Conservation (phyloP, 1,140 invertebrate genomes). For the Cydia fagiglandana region DNA sequence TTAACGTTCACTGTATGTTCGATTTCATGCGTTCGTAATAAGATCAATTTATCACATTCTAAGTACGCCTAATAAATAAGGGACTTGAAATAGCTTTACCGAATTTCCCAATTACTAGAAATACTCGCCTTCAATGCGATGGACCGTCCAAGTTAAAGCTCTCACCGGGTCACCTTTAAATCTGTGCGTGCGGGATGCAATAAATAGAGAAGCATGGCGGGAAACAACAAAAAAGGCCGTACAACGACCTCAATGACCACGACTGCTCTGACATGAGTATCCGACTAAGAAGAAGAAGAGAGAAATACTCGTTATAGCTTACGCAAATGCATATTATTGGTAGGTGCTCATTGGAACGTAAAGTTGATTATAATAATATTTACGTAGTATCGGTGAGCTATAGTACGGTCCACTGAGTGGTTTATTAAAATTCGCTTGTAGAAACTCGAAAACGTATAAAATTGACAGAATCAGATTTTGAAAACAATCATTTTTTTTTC, state of each 20-base stretch:
- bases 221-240: too few species aligned
- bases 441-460: neutral
- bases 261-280: too few species aligned
- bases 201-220: too few species aligned
- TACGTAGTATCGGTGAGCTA: neutral
- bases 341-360: neutral
- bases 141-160: too few species aligned
- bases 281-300: too few species aligned
- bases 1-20: neutral
- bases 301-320: neutral
- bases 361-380: constrained; percentile 6
- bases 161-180: too few species aligned
- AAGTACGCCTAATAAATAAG: constrained; percentile 21
- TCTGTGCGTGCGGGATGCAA: too few species aligned
- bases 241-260: too few species aligned
- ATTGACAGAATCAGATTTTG: neutral
- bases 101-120: neutral
- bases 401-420: neutral
- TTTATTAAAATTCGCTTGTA: neutral
- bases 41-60: neutral
- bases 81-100: neutral
- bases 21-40: neutral
- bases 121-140: too few species aligned
- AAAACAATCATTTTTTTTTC: too few species aligned
- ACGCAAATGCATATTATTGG: constrained; percentile 1